Evolutionary conservation across 2,797 vertebrate genomes (phyloP).

Genomic region (Cryptoprocta ferox): DNA sequence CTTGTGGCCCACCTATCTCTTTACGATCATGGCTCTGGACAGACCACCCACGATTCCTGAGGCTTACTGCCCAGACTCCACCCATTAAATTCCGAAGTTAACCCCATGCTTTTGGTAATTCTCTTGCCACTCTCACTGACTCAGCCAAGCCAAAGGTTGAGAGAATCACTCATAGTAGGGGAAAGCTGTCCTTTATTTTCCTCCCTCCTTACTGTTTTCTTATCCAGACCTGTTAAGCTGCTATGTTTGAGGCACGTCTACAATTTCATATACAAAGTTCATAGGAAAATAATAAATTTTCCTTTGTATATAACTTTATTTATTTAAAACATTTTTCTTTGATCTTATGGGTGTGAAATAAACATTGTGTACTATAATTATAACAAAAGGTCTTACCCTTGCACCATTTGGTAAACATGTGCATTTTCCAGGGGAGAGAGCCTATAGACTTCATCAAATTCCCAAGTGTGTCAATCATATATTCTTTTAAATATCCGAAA

Average conservation of each 20-base stretch:
- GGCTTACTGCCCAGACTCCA: not conserved
- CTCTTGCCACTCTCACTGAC: not conserved
- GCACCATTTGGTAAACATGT: not conserved
- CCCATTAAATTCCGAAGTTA: not conserved
- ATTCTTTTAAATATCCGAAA: constrained; percentile 19
- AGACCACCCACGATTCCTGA: not conserved
- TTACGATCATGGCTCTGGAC: not conserved
- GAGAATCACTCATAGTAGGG: not conserved
- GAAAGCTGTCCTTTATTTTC: not conserved
- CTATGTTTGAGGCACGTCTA: not conserved
- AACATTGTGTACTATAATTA: not conserved
- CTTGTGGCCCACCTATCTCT: not conserved
- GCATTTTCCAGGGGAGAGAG: not conserved
- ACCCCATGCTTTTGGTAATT: not conserved
- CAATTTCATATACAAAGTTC: not conserved
- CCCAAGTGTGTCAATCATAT: not conserved
- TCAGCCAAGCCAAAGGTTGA: not conserved
- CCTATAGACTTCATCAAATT: constrained; percentile 2
- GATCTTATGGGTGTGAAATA: not conserved
- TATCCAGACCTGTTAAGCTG: not conserved
- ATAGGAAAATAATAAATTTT: not conserved
- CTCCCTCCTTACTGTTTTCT: not conserved
- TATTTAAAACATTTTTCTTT: constrained; percentile 28
- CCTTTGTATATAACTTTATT: not conserved
- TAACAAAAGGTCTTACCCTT: not conserved